These are phyloP conservation scores for Cantharis nigra DNA, from an alignment of 2,888 invertebrate genomes.

Conservation along the genomic window DNA sequence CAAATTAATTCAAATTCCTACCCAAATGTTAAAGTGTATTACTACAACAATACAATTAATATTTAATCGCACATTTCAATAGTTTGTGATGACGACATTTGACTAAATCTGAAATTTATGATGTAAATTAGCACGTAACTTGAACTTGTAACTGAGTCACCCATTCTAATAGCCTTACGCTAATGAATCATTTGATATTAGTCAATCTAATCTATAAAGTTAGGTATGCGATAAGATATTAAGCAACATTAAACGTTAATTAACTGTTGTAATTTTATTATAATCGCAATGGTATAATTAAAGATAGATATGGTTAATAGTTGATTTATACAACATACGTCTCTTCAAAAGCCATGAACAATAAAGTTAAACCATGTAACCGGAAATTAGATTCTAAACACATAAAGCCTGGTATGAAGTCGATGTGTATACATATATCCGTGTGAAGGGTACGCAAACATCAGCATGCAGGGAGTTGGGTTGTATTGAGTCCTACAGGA, in stretches of 20 bases:
- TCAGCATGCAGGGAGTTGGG: slow-evolving; percentile 13
- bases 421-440: slow-evolving; percentile 4
- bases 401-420: slow-evolving; percentile 10
- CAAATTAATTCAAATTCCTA: neutral
- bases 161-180: neutral
- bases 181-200: slow-evolving; percentile 1
- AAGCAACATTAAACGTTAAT: neutral
- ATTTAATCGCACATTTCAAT: neutral
- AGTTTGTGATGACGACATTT: slow-evolving; percentile 1
- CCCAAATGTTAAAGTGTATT: neutral
- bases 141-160: slow-evolving; percentile 1
- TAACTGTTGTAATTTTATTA: slow-evolving; percentile 1
- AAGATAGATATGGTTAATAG: slow-evolving; percentile 11
- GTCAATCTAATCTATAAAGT: neutral
- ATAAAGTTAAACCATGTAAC: slow-evolving; percentile 7
- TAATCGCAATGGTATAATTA: neutral
- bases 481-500: slow-evolving; percentile 39
- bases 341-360: slow-evolving; percentile 10
- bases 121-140: slow-evolving; percentile 1
- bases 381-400: slow-evolving; percentile 4
- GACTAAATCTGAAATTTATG: slow-evolving; percentile 1
- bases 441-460: slow-evolving; percentile 5
- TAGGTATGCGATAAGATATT: neutral
- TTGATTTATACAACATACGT: slow-evolving; percentile 13
- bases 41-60: slow-evolving; percentile 1